Evolutionary conservation across 2,113 vertebrate species (phyloP), one percentile per base, ranked within the genome.

Genomic region (Chloroceryle aenea): DNA sequence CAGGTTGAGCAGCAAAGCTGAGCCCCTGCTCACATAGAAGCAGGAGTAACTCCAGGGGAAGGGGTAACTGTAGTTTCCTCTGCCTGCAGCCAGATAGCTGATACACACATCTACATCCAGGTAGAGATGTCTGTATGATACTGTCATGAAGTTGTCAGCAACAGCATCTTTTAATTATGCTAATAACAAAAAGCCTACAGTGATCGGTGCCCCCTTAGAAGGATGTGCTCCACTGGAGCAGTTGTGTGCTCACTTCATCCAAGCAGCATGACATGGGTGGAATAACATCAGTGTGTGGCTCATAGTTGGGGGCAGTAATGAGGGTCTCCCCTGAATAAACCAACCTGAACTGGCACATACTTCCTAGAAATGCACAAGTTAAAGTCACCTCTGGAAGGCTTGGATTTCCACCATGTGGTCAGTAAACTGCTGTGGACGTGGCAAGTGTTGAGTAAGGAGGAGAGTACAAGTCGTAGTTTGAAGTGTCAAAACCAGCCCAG

Each of bases 301-400:
- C 26, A 8, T 19, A 17, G 80, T 68, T 83, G 32, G 67, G 85
- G 85, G 45, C 85, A 81, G 7, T 72, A 48, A 72, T 61, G 63
- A n/a, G 73, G 81, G 26, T 48, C 50, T 66, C 50, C 20, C 53
- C 77, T 75, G 86, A 93, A 89, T 85, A 74, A 93, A 89, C 50
- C 61, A 45, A 71, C 27, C 0, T 0, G 4, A 84, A 30, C 45
- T 75, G 56, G 14, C 20, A 20, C 34, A 5, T 8, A 7, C 25
- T 48, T n/a, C 21, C 29, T 34, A 27, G 48, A 48, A 9, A 14
- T 22, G 11, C 12, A 2, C 32, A 40, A 68, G 30, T 29, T 34
- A 21, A 29, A 55, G 42, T 22, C 52, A 78, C 56, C 76, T 85
- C 42, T 40, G 8, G 45, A 32, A 79, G 48, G 55, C 12, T n/a